Base-by-base conservation (phyloP, 2,113 vertebrate species). In the Paralichthys olivaceus region DNA sequence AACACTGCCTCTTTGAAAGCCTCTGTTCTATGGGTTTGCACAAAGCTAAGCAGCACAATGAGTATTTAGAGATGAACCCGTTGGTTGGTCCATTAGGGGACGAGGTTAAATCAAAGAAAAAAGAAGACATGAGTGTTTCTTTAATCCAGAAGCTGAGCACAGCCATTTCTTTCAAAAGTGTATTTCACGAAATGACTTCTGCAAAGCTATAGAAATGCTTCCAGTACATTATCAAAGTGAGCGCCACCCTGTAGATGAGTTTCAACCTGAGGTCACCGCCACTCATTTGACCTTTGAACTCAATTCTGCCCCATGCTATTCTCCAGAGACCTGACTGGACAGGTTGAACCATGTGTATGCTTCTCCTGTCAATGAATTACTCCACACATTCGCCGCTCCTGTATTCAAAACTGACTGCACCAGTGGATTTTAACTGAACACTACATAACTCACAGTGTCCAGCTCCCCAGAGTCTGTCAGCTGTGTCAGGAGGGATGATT, bases 231-330 rank as follows among this genome's bases (percentile, higher is more conserved):
- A 78, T 84, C 60, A 78, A 8, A 13, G 56, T 25, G 81, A 81
- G 73, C 51, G 53, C 13, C 75, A 80, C 37, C 84, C 55, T 74
- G 19, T 58, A 59, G 58, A 90, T 83, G 77, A 53, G 60, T 73
- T 73, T 86, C 67, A 86, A 81, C 55, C n/a, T 22, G 53, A 88
- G 86, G 84, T 88, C 77, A 79, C 81, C 54, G 26, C 43, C 65
- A 79, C 67, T 86, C 81, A 78, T 88, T 83, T 84, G 81, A 88
- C 77, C 81, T 86, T 53, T 84, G 76, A 86, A 70, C 85, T 83
- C 60, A 75, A 56, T 71, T 66, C 61, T 73, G 58, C 37, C 70
- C 63, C 0, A 3, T 15, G 34, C 28, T 63, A 23, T 79, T 66
- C 79, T 72, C 78, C 23, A 23, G 72, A 65, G 57, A 43, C 62